Base-by-base conservation (phyloP, 2,113 vertebrate genomes). In the Brachirus orientalis region DNA sequence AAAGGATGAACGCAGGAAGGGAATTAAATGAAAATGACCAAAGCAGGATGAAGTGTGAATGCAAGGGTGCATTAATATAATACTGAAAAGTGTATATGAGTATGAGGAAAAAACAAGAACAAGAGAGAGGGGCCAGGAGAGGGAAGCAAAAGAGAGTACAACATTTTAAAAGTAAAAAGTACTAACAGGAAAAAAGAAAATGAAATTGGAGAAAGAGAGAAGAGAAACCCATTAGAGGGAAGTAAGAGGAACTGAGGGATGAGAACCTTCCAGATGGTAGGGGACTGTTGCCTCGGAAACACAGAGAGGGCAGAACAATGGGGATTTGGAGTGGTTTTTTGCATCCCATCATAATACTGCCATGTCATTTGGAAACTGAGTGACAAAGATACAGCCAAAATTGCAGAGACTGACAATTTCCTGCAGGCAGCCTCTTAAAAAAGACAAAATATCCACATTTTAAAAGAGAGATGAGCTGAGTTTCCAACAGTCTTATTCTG, bases 261-360 rank as follows among this genome's bases (percentile, higher is more conserved):
- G 81, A 88, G 84, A 78, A 67, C 76, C 85, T 73, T 86, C 86
- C 88, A 90, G 84, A 90, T 89, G 84, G 88, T 81, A 40, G 76
- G 72, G 84, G 87, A 74, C 86, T 62, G 90, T 89, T 90, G 90
- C 85, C 86, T 77, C 82, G 87, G 87, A 87, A 89, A 90, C 89
- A 83, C 74, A 62, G 83, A 88, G 85, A 89, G 85, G 79, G 77
- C 85, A 89, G 84, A 89, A 88, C 86, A 90, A 90, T 84, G 87
- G 82, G 77, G 82, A 83, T 87, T 83, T 87, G 78, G 85, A 89
- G 85, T 87, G 88, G 75, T 64, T 80, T 82, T 82, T 80, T 28
- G 44, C 77, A 83, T 85, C 88, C 66, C 86, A 77, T 89, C 88
- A 81, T 84, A 77, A 87, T 77, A 69, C 41, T 17, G 75, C 75